Evolutionary conservation across 2,888 invertebrate genomes (phyloP), one percentile per base, ranked within the genome.

Genomic region (Maniola hyperantus): DNA sequence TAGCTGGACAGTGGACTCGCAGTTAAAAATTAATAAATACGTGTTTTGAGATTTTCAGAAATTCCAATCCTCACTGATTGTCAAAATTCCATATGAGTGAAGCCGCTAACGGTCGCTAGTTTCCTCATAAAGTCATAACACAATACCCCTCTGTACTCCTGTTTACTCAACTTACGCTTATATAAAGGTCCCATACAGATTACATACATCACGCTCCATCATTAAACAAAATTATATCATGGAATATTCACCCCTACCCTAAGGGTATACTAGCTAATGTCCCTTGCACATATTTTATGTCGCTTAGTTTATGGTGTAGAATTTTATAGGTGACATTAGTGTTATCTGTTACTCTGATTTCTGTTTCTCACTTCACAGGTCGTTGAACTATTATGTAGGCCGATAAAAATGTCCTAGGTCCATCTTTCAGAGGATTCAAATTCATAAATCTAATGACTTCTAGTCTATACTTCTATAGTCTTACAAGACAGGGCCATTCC

Each of bases 331-430:
- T 67, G 64, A 64, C 57, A 64, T 66, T 26, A 67, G 62, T 67
- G 70, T 77, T 72, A 74, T 76, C 75, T 74, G 75, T 74, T 75
- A 75, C 72, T 74, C 51, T 26, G 48, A 61, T 61, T 51, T 20
- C 39, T 51, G 39, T 61, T 48, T 51, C 51, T 61, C 51, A 61
- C 51, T 39, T 20, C n/a, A 15, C 18, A 51, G 50, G 50, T 61
- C 51, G 15, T 51, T 51, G 51, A 51, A 51, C 39, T 18, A 13
- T 13, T 51, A 26, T 36, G 7, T 20, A 4, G 34, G 36, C 5
- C 34, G 34, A 13, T 6, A 6, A 13, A 26, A 1, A 20, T 5
- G 13, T 6, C 15, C 2, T 15, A 46, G n/a, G n/a, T 2, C 2
- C n/a, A 46, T n/a, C 46, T 2, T 11, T 11, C 11, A 8, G 39